Evolutionary conservation across 2,113 vertebrate species (phyloP), one percentile per base, ranked within the genome.

Genomic region (Clinocottus analis): DNA sequence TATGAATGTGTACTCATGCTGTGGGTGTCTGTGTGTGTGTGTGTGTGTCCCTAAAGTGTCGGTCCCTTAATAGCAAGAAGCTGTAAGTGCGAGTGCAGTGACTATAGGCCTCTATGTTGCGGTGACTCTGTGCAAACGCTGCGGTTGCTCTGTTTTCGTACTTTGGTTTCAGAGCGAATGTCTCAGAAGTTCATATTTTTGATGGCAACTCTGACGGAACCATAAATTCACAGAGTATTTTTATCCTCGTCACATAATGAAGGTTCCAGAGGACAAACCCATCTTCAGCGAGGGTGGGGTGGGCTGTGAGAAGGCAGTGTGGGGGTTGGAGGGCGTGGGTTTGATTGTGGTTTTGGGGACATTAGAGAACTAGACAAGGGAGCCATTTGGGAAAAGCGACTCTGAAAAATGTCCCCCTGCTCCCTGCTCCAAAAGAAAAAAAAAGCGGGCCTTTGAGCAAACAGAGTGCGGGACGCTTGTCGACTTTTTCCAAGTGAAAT

Each of bases 171-270:
- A 83, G 90, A 85, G 89, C 58, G 61, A 92, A 91, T 77, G 88
- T 93, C 91, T 91, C 84, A 94, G 94, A 92, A 85, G 84, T 91
- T 92, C 85, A 91, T 94, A 93, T 93, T 95, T 95, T 94, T 90
- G 90, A 92, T 92, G 92, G 92, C 90, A 94, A 86, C 89, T 86
- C 68, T 75, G 75, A 83, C 74, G 65, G 84, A 89, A 82, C 91
- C 91, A 90, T 94, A 93, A 94, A 94, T 94, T 94, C 88, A 92
- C 91, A 90, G 89, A 72, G 79, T 94, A 93, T 95, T 95, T 94
- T 93, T 95, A 94, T 93, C 89, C 88, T 80, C 73, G 83, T 90
- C 84, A 70, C 83, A 90, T 95, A 91, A 94, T 95, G 90, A 91
- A 93, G 92, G 91, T 94, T 94, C 93, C 94, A 94, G 93, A 93